Conservation (phyloP, 2,113 vertebrate genomes). For the Pantherophis guttatus region DNA sequence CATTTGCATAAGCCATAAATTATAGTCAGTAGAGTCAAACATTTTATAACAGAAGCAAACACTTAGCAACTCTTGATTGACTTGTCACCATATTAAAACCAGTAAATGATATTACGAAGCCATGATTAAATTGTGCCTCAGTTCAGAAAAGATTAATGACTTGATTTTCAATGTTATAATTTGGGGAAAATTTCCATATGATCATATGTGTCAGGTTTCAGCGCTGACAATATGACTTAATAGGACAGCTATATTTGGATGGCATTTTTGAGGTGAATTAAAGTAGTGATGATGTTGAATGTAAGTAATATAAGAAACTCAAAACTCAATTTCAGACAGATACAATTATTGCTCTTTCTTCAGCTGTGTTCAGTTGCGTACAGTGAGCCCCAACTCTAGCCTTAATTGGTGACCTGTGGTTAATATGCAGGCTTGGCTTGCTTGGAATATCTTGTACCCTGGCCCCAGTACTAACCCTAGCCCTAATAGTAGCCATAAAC, state of each 20-base stretch:
- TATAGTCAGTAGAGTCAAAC: background rate
- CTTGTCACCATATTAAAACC: background rate
- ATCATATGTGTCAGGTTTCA: no score
- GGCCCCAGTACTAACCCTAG: background rate
- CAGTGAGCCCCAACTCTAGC: background rate
- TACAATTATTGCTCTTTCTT: background rate
- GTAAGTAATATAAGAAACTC: background rate
- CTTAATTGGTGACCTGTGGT: background rate
- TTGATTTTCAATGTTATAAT: background rate
- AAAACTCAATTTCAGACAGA: background rate
- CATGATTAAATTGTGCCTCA: background rate
- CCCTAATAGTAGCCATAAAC: background rate
- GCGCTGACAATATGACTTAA: background rate
- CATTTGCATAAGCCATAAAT: background rate
- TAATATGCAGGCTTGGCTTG: background rate
- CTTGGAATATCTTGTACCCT: background rate
- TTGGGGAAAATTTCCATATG: background rate
- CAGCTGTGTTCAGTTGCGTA: background rate
- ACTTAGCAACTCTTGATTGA: background rate
- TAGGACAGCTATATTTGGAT: background rate
- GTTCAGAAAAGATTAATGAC: background rate
- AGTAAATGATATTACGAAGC: background rate
- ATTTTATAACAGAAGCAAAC: background rate
- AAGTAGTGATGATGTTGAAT: background rate
- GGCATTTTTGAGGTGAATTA: background rate